phyloP scores from a whole-genome alignment of 1,140 invertebrate genomes.

The Cryptotermes secundus region DNA sequence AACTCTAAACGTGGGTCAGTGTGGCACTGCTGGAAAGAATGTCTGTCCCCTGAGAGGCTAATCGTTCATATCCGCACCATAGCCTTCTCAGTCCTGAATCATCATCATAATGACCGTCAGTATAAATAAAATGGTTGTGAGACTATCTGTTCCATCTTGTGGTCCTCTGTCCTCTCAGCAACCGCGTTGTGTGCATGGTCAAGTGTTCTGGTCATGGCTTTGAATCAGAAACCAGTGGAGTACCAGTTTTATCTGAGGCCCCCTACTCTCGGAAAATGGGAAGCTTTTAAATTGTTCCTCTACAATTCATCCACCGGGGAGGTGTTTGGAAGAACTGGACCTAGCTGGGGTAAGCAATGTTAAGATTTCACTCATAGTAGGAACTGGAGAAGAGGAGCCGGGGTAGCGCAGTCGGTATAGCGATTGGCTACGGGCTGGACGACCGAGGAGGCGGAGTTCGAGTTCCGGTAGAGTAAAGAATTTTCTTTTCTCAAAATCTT shows the following conservation, averaged over 20 bases:
- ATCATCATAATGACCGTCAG: background rate
- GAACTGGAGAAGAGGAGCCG: background rate
- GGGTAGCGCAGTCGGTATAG: no score
- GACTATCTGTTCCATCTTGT: background rate
- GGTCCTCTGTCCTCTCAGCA: background rate
- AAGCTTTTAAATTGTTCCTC: conserved; percentile 33
- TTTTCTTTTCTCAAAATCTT: no score
- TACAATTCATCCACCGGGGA: conserved; percentile 32
- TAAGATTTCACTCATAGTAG: background rate
- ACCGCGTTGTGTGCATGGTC: background rate
- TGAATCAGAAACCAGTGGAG: conserved; percentile 15
- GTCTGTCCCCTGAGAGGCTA: background rate
- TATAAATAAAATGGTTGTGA: background rate
- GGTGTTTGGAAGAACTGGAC: conserved; percentile 35
- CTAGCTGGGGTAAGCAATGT: conserved; percentile 36
- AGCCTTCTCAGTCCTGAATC: no score
- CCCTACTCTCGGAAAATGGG: conserved; percentile 29
- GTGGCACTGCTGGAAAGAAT: background rate
- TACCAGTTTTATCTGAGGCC: conserved; percentile 33
- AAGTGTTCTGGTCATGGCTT: background rate
- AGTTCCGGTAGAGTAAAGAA: no score
- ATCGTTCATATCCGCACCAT: conserved; percentile 27
- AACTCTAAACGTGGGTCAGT: background rate
- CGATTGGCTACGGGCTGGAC: no score
- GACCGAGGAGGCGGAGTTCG: no score